Percentiles rank a stretch among this genome's conserved stretches.
Conservation (phyloP, 2,797 vertebrate genomes). For the Ctenochaetus hawaiiensis region DNA sequence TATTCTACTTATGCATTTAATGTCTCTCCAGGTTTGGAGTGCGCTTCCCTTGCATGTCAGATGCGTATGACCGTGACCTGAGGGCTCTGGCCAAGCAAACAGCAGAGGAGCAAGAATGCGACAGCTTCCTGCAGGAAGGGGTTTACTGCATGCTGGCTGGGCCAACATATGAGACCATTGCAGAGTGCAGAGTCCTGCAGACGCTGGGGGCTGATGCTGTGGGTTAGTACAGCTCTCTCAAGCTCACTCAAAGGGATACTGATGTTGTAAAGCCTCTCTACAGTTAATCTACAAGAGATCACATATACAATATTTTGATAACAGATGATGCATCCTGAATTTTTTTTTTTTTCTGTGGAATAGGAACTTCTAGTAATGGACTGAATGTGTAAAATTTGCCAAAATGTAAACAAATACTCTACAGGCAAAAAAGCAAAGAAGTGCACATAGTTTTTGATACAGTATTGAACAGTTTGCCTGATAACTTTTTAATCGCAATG, state of each 20-base stretch:
- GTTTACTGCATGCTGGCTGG: slow-evolving; percentile 89
- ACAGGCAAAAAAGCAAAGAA: neutral
- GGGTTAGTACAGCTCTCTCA: slow-evolving; percentile 78
- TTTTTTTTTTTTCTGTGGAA: neutral
- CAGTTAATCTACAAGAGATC: neutral
- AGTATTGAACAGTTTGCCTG: neutral
- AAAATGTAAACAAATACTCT: neutral
- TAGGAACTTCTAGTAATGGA: neutral
- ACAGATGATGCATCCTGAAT: neutral
- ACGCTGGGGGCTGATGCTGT: slow-evolving; percentile 88
- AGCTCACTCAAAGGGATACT: slow-evolving; percentile 20
- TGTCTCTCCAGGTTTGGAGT: slow-evolving; percentile 85
- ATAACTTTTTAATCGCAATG: too few species aligned
- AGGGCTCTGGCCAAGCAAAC: slow-evolving; percentile 71
- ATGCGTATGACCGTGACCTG: slow-evolving; percentile 86
- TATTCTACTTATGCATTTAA: neutral
- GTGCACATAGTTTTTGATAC: neutral
- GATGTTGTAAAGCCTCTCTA: neutral
- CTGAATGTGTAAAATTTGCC: neutral
- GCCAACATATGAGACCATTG: slow-evolving; percentile 88
- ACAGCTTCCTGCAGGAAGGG: slow-evolving; percentile 81
- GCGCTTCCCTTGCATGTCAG: slow-evolving; percentile 91
- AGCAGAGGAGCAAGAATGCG: slow-evolving; percentile 77
- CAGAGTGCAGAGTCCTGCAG: slow-evolving; percentile 85
- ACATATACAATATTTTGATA: neutral